Percentiles rank a stretch among this genome's conserved stretches.
Evolutionary conservation across 2,888 invertebrate species (phyloP).

Genomic region (Tiliacea aurago): DNA sequence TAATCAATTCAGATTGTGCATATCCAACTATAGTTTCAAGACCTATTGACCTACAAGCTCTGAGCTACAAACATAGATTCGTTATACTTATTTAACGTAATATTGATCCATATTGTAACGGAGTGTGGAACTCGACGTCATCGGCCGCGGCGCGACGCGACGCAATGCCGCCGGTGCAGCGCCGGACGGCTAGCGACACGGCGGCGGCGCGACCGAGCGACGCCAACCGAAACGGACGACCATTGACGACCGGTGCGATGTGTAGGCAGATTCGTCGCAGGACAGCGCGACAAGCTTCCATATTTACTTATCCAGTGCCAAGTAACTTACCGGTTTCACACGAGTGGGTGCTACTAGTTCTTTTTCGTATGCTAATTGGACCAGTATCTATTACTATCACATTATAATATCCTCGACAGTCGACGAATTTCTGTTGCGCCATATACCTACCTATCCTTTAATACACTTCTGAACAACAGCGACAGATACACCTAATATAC

Average conservation of each 20-base stretch:
- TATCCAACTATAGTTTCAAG: constrained; percentile 27
- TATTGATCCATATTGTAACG: constrained; percentile 68
- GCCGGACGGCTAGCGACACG: constrained; percentile 14
- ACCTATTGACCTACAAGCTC: constrained; percentile 58
- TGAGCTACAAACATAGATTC: constrained; percentile 35
- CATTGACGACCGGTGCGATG: constrained; percentile 61
- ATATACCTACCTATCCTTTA: constrained; percentile 36
- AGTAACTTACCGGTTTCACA: constrained; percentile 86
- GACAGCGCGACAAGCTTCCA: constrained; percentile 86
- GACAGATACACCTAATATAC: constrained; percentile 1
- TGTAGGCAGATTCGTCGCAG: constrained; percentile 88
- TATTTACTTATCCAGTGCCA: constrained; percentile 86
- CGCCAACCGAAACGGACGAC: constrained; percentile 31
- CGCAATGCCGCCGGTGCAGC: constrained; percentile 23
- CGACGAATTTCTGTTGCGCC: constrained; percentile 55
- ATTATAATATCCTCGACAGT: constrained; percentile 69
- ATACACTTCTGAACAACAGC: constrained; percentile 20
- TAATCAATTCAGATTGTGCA: constrained; percentile 9
- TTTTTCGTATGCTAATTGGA: constrained; percentile 83
- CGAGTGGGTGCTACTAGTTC: constrained; percentile 86
- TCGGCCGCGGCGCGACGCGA: constrained; percentile 37
- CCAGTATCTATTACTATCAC: constrained; percentile 77
- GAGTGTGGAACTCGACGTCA: constrained; percentile 55
- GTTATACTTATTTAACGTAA: constrained; percentile 57
- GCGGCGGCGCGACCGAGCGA: constrained; percentile 23